Percentiles rank a stretch among this genome's conserved stretches.
Evolutionary conservation across 2,113 vertebrate species (phyloP).

Genomic region (Syrrhaptes paradoxus): DNA sequence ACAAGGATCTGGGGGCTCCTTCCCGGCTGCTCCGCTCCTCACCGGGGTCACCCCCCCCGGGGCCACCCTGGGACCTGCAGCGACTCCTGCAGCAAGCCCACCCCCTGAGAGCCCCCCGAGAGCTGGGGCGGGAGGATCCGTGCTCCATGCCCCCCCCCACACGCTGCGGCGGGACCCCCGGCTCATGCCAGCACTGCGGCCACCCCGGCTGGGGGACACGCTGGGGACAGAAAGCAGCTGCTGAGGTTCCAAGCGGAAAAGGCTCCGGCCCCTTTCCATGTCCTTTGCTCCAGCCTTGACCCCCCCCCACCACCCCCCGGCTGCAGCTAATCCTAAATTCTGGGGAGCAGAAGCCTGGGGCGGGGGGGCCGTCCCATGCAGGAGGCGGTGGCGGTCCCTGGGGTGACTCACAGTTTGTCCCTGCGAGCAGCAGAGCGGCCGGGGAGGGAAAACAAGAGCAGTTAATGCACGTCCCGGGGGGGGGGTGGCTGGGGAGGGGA

Average conservation of each 20-base stretch:
- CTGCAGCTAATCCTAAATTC: constrained; percentile 81
- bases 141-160: rapidly evolving
- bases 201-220: not conserved
- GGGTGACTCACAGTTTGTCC: constrained; percentile 93
- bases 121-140: not conserved
- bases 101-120: not conserved
- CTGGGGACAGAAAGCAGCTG: not conserved
- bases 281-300: not conserved
- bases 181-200: not conserved
- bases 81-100: not conserved
- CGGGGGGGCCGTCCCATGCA: constrained; percentile 71
- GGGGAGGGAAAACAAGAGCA: constrained; percentile 86
- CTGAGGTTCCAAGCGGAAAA: constrained; percentile 24
- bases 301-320: not conserved
- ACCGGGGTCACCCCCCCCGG: not conserved
- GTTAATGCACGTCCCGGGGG: constrained; percentile 77
- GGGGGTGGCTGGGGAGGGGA: not conserved
- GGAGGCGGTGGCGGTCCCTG: constrained; percentile 66
- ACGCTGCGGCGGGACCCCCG: rapidly evolving
- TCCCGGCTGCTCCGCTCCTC: not conserved
- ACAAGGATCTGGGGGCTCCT: not conserved
- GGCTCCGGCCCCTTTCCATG: not conserved
- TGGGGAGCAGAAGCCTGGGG: not conserved
- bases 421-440: constrained; percentile 85
- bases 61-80: not conserved